Evolutionary conservation across 2,797 vertebrate species (phyloP).

Genomic region (Babyrousa celebensis): DNA sequence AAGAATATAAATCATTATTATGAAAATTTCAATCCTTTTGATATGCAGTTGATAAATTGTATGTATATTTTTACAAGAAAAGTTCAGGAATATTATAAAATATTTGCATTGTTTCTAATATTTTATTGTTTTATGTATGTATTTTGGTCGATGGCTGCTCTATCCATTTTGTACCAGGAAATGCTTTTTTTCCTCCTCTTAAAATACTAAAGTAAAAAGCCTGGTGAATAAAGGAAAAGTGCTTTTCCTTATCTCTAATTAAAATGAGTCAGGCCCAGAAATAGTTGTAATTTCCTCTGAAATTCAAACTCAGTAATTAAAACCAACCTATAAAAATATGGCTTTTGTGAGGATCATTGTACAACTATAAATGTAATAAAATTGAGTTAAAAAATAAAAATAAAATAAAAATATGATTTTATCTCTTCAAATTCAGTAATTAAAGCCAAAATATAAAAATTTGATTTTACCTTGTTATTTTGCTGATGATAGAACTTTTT

Average conservation of each 20-base stretch:
- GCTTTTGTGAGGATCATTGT: not conserved
- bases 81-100: constrained; percentile 31
- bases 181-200: not conserved
- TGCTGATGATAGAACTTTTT: constrained; percentile 91
- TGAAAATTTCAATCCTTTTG: constrained; percentile 52
- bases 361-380: no score
- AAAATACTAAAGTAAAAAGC: constrained; percentile 1
- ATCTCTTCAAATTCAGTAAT: constrained; percentile 19
- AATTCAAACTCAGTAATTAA: constrained; percentile 57
- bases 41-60: constrained; percentile 51
- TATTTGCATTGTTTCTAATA: not conserved
- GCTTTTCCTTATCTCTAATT: constrained; percentile 15
- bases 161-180: constrained; percentile 1
- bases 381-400: no score
- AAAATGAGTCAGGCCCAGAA: constrained; percentile 55
- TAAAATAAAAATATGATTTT: no score
- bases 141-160: constrained; percentile 23
- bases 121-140: constrained; percentile 27
- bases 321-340: constrained; percentile 27
- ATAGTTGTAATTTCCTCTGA: constrained; percentile 70
- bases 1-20: constrained; percentile 46
- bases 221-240: constrained; percentile 21
- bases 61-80: constrained; percentile 25
- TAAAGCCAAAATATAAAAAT: constrained; percentile 44
- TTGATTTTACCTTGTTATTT: constrained; percentile 75